Conservation (phyloP, 2,888 invertebrate species). For the Cosmopolites sordidus region DNA sequence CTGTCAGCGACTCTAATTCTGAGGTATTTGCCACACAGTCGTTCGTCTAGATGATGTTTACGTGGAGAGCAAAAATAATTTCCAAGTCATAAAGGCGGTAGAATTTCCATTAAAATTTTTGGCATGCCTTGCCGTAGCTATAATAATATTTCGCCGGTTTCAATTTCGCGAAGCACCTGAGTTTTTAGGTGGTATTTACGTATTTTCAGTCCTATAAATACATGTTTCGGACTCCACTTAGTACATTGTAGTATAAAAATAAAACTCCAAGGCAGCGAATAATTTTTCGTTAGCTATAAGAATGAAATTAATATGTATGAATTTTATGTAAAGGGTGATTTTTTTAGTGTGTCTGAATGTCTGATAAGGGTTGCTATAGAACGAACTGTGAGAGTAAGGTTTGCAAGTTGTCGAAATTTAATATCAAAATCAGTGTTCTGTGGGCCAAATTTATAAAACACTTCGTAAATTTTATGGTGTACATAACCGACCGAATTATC, state of each 20-base stretch:
- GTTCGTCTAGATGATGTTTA: constrained; percentile 1
- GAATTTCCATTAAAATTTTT: neutral
- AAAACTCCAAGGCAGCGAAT: neutral
- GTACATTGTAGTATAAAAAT: constrained; percentile 14
- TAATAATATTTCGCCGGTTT: neutral
- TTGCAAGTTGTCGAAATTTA: too few species aligned
- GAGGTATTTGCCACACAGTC: constrained; percentile 2
- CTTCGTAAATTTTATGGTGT: too few species aligned
- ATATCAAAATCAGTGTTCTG: too few species aligned
- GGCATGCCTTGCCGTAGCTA: neutral
- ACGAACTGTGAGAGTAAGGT: too few species aligned
- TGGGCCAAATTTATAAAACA: too few species aligned
- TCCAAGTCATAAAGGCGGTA: neutral
- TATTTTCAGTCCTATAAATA: constrained; percentile 10
- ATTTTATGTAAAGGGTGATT: too few species aligned
- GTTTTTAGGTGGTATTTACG: constrained; percentile 5
- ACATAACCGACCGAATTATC: too few species aligned
- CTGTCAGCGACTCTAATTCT: neutral
- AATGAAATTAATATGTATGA: too few species aligned
- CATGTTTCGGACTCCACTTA: constrained; percentile 16
- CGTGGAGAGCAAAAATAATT: neutral
- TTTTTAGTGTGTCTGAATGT: too few species aligned
- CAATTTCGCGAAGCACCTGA: constrained; percentile 9
- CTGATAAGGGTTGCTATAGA: too few species aligned
- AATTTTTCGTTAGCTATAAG: neutral